Conservation (phyloP, 2,888 invertebrate species). For the Podotricha telesiphe region DNA sequence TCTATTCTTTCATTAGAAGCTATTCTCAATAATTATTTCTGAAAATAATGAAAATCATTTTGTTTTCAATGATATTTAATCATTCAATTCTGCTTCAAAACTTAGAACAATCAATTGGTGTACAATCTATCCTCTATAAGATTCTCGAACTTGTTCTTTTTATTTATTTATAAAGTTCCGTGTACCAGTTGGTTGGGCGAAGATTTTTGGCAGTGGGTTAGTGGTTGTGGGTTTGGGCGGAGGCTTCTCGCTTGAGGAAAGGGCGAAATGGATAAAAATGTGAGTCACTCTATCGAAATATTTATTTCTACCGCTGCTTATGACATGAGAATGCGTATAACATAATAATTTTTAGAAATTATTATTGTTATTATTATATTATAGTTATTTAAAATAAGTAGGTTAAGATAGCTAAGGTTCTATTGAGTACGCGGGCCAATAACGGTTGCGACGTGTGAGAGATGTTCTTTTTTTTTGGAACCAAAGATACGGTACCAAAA, state of each 20-base stretch:
- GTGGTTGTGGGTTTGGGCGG: conserved; percentile 27
- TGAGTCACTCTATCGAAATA: conserved; percentile 73
- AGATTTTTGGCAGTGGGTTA: conserved; percentile 24
- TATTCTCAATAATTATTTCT: neutral
- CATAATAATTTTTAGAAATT: conserved; percentile 72
- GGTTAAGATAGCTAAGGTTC: conserved; percentile 54
- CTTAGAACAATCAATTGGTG: conserved; percentile 31
- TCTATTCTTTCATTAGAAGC: conserved; percentile 3
- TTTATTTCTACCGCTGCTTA: conserved; percentile 71
- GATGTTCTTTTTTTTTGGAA: conserved; percentile 33
- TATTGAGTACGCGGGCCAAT: conserved; percentile 80
- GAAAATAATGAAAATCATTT: neutral
- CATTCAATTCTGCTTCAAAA: conserved; percentile 10
- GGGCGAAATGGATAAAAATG: conserved; percentile 60
- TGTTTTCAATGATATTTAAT: neutral
- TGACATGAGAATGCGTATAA: conserved; percentile 64
- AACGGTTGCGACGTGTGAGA: conserved; percentile 63
- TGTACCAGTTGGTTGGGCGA: conserved; percentile 26
- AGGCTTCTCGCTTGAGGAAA: conserved; percentile 3
- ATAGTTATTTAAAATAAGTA: conserved; percentile 57
- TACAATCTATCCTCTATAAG: conserved; percentile 35
- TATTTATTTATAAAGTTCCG: conserved; percentile 33
- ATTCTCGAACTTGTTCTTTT: conserved; percentile 32
- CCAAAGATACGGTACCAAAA: conserved; percentile 47
- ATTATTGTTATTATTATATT: conserved; percentile 45